Percentiles rank a stretch among this genome's conserved stretches.
These are phyloP conservation scores for Dendrophyllia cribrosa DNA, from an alignment of 64 coral and sea anemone species.

Conservation along the genomic window DNA sequence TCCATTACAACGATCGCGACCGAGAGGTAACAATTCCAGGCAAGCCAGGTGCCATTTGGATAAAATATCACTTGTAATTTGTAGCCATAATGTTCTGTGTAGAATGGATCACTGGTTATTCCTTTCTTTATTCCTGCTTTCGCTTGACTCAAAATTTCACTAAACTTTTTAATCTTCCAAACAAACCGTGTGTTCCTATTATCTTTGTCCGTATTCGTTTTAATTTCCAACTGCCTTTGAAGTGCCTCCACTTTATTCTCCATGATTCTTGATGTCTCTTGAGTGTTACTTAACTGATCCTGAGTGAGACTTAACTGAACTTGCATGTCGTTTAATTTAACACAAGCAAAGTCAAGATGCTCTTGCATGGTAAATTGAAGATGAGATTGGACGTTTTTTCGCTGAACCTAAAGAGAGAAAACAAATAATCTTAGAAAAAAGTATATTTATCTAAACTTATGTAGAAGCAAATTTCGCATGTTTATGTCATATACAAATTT, in stretches of 20 bases:
- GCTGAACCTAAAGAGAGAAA: neutral
- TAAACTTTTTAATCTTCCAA: neutral
- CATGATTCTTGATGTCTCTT: neutral
- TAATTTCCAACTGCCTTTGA: neutral
- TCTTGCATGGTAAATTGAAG: neutral
- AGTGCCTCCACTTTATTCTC: neutral
- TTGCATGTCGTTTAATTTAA: neutral
- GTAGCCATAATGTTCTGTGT: slow-evolving; percentile 5
- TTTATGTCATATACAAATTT: too few relatives aligned
- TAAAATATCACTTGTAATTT: neutral
- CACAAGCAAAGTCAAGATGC: neutral
- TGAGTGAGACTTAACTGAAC: neutral
- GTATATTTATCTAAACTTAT: too few relatives aligned
- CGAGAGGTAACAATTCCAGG: too few relatives aligned
- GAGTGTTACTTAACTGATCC: too few relatives aligned
- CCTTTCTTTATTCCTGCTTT: neutral
- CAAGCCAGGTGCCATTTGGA: neutral
- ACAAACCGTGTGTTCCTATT: neutral
- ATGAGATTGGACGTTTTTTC: neutral
- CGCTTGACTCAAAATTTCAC: neutral
- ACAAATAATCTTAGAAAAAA: neutral
- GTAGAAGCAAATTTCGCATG: too few relatives aligned
- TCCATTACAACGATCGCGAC: too few relatives aligned
- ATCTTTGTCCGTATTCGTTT: too few relatives aligned
- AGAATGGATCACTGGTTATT: neutral